Conservation (phyloP, 2,113 vertebrate species). For the Hylia prasina region DNA sequence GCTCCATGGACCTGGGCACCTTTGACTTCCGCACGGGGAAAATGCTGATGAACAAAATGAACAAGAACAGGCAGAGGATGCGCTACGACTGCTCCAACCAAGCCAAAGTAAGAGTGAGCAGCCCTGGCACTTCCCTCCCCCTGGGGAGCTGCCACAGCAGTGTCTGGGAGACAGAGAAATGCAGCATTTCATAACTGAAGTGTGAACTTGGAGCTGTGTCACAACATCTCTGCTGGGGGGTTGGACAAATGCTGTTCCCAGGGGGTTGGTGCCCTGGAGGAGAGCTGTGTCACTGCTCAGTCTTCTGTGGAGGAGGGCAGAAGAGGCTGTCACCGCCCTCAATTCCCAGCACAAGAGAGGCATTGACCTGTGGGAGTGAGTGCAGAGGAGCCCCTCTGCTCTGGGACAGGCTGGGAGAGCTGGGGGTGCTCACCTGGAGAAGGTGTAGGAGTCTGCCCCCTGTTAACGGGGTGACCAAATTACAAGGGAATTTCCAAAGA, state of each 20-base stretch:
- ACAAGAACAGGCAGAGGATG: slow-evolving; percentile 92
- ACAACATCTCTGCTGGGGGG: neutral
- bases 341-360: neutral
- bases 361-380: neutral
- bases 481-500: no score
- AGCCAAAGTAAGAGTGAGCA: slow-evolving; percentile 78
- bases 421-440: neutral
- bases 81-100: slow-evolving; percentile 94
- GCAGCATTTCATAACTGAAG: neutral
- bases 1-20: slow-evolving; percentile 95
- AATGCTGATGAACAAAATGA: slow-evolving; percentile 95
- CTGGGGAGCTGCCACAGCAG: fast-evolving
- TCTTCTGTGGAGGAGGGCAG: neutral
- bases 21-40: slow-evolving; percentile 97
- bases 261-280: neutral
- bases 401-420: neutral
- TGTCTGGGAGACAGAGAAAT: neutral
- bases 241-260: neutral
- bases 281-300: neutral
- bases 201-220: neutral
- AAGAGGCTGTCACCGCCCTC: neutral
- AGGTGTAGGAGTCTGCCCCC: no score
- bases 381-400: neutral
- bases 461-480: no score
- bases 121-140: neutral